Conservation (phyloP, 2,113 vertebrate genomes). For the Pterocles orientalis region DNA sequence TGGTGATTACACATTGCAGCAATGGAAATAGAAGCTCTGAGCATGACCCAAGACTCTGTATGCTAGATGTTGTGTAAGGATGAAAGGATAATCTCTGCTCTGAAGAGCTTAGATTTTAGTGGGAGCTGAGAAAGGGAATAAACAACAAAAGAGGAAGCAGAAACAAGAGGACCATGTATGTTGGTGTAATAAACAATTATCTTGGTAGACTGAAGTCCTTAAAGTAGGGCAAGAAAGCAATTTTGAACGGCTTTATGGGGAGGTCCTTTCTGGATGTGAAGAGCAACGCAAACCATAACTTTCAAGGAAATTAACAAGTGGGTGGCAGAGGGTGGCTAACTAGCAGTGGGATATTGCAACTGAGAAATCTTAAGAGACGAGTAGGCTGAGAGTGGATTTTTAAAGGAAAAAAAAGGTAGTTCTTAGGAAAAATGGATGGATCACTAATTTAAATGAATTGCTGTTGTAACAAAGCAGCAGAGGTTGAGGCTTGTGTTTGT, state of each 20-base stretch:
- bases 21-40: background rate
- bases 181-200: background rate
- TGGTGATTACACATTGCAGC: background rate
- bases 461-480: background rate
- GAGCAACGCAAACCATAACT: background rate
- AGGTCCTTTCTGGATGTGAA: background rate
- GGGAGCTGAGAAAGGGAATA: background rate
- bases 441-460: background rate
- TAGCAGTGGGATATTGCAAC: rapidly evolving
- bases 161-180: background rate
- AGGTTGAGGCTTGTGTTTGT: background rate
- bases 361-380: background rate
- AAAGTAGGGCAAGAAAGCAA: background rate
- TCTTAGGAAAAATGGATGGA: background rate
- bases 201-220: background rate
- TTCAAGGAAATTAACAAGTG: background rate
- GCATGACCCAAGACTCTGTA: background rate
- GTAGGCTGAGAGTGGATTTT: background rate
- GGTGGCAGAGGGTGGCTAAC: background rate
- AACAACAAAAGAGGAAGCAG: background rate
- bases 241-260: background rate
- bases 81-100: background rate
- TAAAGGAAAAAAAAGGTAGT: background rate
- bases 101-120: background rate
- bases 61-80: background rate